Percentiles rank a stretch among this genome's conserved stretches.
Evolutionary conservation across 1,140 invertebrate genomes (phyloP).

Genomic region (Oedothorax gibbosus): DNA sequence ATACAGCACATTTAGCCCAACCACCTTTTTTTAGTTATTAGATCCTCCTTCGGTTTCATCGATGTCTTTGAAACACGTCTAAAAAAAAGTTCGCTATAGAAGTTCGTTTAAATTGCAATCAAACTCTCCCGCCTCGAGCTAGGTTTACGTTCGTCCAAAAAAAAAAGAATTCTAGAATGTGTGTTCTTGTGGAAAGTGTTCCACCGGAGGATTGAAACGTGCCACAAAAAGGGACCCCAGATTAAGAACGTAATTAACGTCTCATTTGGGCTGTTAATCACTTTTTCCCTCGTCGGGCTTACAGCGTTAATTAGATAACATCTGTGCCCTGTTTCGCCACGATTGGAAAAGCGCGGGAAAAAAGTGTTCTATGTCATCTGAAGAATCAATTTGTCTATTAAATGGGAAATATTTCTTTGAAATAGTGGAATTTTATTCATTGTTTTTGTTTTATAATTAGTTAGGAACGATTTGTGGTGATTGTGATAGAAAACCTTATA

Average conservation of each 20-base stretch:
- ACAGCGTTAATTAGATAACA: slow-evolving; percentile 57
- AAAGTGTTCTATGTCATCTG: too few relatives aligned
- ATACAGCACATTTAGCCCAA: too few relatives aligned
- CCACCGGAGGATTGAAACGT: background rate
- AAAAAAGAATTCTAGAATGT: slow-evolving; percentile 1
- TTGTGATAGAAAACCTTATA: too few relatives aligned
- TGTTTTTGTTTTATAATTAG: too few relatives aligned
- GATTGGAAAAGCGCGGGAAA: too few relatives aligned
- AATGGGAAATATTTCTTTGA: too few relatives aligned
- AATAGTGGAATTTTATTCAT: too few relatives aligned
- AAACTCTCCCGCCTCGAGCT: slow-evolving; percentile 4
- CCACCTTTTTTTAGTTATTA: too few relatives aligned
- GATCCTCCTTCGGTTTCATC: too few relatives aligned
- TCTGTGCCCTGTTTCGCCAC: slow-evolving; percentile 17
- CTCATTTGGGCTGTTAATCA: slow-evolving; percentile 56
- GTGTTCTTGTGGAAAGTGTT: slow-evolving; percentile 10
- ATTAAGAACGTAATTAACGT: slow-evolving; percentile 53
- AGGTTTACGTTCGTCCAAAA: background rate
- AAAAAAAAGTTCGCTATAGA: background rate
- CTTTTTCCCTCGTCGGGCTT: slow-evolving; percentile 33
- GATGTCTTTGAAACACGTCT: too few relatives aligned
- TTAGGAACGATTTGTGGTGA: too few relatives aligned
- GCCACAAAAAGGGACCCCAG: slow-evolving; percentile 26
- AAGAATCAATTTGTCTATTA: too few relatives aligned
- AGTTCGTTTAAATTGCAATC: slow-evolving; percentile 32